Base-by-base conservation (phyloP, 2,888 invertebrate genomes). In the Harpagoxenus sublaevis region DNA sequence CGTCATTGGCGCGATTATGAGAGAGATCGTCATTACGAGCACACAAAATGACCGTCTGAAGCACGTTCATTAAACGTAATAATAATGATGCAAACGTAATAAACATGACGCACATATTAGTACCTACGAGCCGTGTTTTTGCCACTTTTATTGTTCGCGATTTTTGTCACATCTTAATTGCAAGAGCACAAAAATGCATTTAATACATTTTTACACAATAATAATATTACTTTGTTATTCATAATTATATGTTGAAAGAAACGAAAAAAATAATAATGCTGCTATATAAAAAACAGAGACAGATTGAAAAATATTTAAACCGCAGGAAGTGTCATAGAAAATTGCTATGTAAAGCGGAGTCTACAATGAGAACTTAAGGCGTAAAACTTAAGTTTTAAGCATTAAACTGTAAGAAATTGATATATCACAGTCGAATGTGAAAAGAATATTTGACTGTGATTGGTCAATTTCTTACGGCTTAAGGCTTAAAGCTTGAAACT, bases 31-130 rank as follows among this genome's bases (percentile, higher is more conserved):
- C 63, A 87, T 88, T 87, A 90, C 57, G 65, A 71, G 12, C 81
- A 70, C 81, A 84, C 79, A 78, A 86, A 65, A 51, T 31, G 85
- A 87, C 65, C 81, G 53, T 74, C 81, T 48, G 77, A 51, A 66
- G 48, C 28, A 77, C n/a, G 60, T 66, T 81, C 86, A 90, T 90
- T 88, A 90, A 84, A 57, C 77, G 83, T 88, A 90, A 91, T 81
- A 86, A 87, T 81, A 66, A 86, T 86, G 85, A 88, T 84, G 77
- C 65, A 77, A 83, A 71, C 70, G 6, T 48, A 48, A 9, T 55
- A 77, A 83, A 71, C 70, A 12, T 48, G 62, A 9, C 48, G 15
- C 10, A 35, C 57, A 71, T n/a, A n/a, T 1, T 23, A 23, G 23
- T 23, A 23, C 23, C 23, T 12, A 42, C 12, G 15, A 9, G 45